Percentiles rank a stretch among this genome's conserved stretches.
Conservation (phyloP, 2,888 invertebrate species). For the Suillia variegata region DNA sequence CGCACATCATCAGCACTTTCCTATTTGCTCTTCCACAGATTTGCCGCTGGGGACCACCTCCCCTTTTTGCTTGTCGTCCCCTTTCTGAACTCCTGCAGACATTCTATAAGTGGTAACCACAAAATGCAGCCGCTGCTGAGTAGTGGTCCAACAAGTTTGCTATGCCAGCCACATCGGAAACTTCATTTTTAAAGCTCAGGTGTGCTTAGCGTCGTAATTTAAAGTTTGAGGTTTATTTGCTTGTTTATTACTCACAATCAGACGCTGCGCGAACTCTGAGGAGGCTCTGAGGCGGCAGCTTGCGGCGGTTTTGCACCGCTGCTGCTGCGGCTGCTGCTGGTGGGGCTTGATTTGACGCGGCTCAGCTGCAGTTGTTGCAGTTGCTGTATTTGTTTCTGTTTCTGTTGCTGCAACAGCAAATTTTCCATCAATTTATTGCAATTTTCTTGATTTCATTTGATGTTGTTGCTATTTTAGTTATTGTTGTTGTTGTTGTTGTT, state of each 20-base stretch:
- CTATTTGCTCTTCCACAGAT: no score
- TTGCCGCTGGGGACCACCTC: no score
- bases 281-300: background rate
- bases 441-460: background rate
- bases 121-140: no score
- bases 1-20: no score
- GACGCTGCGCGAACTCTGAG: background rate
- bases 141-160: slow-evolving; percentile 3
- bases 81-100: no score
- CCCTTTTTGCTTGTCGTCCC: no score
- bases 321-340: no score
- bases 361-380: background rate
- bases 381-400: background rate
- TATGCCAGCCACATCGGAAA: background rate
- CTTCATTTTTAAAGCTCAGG: slow-evolving; percentile 6
- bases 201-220: background rate
- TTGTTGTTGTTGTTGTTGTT: no score
- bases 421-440: background rate
- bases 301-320: background rate
- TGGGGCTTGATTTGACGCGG: background rate
- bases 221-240: background rate
- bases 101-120: no score
- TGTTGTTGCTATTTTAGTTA: background rate
- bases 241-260: background rate
- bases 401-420: background rate